Conservation (phyloP, 2,113 vertebrate species). For the Uropsilus gracilis region DNA sequence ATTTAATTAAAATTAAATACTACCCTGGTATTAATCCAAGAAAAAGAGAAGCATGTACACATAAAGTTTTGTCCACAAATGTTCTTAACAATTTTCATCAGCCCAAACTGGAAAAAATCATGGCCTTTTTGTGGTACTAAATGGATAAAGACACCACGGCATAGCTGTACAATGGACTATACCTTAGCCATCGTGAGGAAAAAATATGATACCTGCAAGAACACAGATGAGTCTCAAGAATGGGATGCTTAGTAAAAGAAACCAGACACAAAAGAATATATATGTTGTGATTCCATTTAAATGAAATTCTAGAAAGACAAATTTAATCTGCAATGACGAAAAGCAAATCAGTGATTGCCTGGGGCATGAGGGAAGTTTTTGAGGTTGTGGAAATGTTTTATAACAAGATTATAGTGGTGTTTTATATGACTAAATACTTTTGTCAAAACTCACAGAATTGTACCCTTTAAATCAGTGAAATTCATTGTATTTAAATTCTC, state of each 20-base stretch:
- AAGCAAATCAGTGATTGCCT: neutral
- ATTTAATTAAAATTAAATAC: no score
- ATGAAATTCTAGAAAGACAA: conserved; percentile 29
- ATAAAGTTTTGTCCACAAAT: neutral
- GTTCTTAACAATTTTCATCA: neutral
- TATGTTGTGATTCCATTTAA: neutral
- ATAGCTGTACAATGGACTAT: neutral
- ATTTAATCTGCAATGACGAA: neutral
- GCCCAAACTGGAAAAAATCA: neutral
- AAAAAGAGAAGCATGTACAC: neutral
- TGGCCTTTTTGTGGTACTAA: no score
- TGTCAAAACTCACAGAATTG: conserved; percentile 20
- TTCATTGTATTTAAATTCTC: conserved; percentile 5
- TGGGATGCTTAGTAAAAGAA: neutral
- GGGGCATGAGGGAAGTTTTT: neutral
- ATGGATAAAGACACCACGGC: neutral
- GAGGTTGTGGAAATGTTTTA: neutral
- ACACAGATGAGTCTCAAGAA: neutral
- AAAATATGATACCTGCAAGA: neutral
- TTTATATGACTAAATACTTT: neutral
- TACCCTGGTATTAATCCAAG: neutral
- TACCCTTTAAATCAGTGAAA: neutral
- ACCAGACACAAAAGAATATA: neutral
- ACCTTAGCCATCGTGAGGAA: neutral
- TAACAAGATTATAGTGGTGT: neutral